Conservation (phyloP, 2,888 invertebrate genomes). For the Platerodrilus igneus region DNA sequence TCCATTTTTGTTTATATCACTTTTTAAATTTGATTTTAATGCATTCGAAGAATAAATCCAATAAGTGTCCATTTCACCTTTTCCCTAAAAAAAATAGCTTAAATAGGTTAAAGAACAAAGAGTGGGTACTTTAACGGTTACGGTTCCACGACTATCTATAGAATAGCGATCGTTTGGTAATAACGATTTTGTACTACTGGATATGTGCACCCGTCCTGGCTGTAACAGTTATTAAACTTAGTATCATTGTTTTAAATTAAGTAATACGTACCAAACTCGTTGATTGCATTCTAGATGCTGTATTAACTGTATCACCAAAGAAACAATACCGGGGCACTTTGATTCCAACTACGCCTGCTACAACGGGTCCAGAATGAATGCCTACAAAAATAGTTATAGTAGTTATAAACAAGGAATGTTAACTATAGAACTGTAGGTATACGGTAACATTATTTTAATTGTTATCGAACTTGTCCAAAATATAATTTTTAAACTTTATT, state of each 20-base stretch:
- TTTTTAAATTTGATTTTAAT: too few species aligned
- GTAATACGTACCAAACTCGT: constrained; percentile 56
- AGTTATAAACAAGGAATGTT: background rate
- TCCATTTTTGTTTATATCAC: too few species aligned
- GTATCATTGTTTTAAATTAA: background rate
- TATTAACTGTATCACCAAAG: constrained; percentile 89
- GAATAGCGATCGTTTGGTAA: constrained; percentile 63
- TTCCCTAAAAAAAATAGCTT: constrained; percentile 57
- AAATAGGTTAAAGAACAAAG: constrained; percentile 5
- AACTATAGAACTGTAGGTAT: background rate
- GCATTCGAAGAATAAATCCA: constrained; percentile 10
- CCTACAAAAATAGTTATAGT: constrained; percentile 47
- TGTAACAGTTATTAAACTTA: constrained; percentile 44
- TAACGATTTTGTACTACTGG: constrained; percentile 63
- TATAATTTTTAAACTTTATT: too few species aligned
- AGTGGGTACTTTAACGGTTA: constrained; percentile 67
- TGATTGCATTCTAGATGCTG: constrained; percentile 85
- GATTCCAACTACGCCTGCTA: constrained; percentile 81
- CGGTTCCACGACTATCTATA: constrained; percentile 67
- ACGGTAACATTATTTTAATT: too few species aligned
- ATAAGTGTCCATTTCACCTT: constrained; percentile 67
- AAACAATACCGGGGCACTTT: constrained; percentile 84
- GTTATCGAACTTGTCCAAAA: too few species aligned
- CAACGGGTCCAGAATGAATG: constrained; percentile 83
- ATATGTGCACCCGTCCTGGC: constrained; percentile 72